phyloP scores from a whole-genome alignment of 30 jellyfish, hydroid and myxozoan species.

The Pseudorhiza aurosa region DNA sequence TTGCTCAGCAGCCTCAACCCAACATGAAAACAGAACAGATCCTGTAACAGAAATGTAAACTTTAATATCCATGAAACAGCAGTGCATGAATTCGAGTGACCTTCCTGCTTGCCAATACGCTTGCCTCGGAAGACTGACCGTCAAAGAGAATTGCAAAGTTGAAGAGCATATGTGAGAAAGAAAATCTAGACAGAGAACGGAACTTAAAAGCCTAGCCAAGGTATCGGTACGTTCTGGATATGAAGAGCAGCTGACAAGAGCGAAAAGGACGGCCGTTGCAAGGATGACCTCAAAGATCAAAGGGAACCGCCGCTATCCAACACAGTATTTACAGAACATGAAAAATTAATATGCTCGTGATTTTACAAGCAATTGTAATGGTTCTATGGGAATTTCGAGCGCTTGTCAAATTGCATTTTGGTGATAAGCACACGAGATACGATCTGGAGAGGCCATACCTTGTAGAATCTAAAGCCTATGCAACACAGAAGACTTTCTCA shows the following conservation, averaged over 20 bases:
- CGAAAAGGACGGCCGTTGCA: conserved; percentile 4
- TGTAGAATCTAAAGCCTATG: not conserved
- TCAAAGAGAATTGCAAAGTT: conserved; percentile 37
- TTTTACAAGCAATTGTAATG: conserved; percentile 8
- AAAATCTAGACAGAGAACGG: not conserved
- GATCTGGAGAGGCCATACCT: not conserved
- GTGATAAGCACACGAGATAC: conserved; percentile 5
- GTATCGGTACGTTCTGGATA: not conserved
- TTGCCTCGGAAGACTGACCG: conserved; percentile 6
- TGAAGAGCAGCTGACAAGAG: conserved; percentile 25
- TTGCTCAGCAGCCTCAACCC: too few species aligned
- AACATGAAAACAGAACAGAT: too few species aligned
- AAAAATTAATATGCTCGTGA: conserved; percentile 24
- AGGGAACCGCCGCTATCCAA: conserved; percentile 27
- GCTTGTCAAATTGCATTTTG: conserved; percentile 34
- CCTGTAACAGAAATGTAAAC: not conserved
- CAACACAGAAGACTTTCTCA: too few species aligned
- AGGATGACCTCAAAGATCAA: conserved; percentile 40
- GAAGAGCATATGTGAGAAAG: conserved; percentile 28
- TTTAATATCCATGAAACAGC: not conserved
- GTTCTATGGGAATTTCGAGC: conserved; percentile 10
- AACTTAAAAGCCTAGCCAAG: conserved; percentile 3
- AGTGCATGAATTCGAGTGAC: not conserved
- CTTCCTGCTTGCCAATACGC: not conserved
- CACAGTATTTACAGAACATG: conserved; percentile 17